Evolutionary conservation across 2,113 vertebrate genomes (phyloP).

Genomic region (Myotis yumanensis): DNA sequence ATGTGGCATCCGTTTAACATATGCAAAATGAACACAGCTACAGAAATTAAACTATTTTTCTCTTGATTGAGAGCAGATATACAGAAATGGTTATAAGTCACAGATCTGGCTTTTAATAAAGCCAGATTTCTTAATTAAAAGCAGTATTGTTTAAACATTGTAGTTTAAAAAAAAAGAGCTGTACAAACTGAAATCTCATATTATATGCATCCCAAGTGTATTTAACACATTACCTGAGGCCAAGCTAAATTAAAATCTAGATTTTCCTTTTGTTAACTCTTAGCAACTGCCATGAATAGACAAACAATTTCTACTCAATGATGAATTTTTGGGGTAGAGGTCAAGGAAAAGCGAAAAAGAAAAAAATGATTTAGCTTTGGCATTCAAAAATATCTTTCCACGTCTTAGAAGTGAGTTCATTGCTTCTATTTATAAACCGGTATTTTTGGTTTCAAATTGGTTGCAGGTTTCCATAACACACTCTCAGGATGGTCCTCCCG

Average conservation of each 20-base stretch:
- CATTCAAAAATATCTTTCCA: slow-evolving; percentile 76
- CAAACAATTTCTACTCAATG: slow-evolving; percentile 73
- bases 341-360: slow-evolving; percentile 57
- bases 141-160: slow-evolving; percentile 82
- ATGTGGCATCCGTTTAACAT: slow-evolving; percentile 80
- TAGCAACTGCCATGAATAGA: slow-evolving; percentile 71
- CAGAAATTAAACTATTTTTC: slow-evolving; percentile 77
- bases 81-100: slow-evolving; percentile 79
- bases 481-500: background rate
- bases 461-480: slow-evolving; percentile 63
- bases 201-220: slow-evolving; percentile 78
- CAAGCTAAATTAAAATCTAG: slow-evolving; percentile 80
- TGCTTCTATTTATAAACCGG: slow-evolving; percentile 63
- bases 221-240: slow-evolving; percentile 81
- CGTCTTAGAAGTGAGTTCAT: slow-evolving; percentile 65
- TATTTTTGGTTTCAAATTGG: slow-evolving; percentile 58
- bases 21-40: slow-evolving; percentile 80
- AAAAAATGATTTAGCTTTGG: slow-evolving; percentile 52
- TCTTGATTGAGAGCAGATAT: slow-evolving; percentile 85
- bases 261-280: slow-evolving; percentile 79
- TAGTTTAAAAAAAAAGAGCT: slow-evolving; percentile 54
- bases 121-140: slow-evolving; percentile 86
- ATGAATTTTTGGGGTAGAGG: slow-evolving; percentile 75
- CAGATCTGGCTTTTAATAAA: slow-evolving; percentile 84
- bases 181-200: slow-evolving; percentile 75